These are phyloP conservation scores for Thecophora atra DNA, from an alignment of 2,888 invertebrate genomes.

Conservation along the genomic window DNA sequence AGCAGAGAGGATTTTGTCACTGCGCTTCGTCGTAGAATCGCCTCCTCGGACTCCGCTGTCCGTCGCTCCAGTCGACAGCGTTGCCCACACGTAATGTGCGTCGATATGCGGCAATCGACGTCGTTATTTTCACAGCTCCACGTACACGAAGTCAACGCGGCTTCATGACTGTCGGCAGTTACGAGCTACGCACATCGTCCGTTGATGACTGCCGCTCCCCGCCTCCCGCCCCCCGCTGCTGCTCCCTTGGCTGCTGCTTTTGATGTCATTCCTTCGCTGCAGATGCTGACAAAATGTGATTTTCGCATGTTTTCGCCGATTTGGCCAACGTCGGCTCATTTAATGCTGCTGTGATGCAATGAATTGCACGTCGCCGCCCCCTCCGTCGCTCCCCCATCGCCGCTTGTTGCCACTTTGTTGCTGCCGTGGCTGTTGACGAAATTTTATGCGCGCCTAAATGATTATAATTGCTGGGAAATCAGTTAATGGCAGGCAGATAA, in stretches of 20 bases:
- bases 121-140: slow-evolving; percentile 25
- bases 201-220: background rate
- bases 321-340: slow-evolving; percentile 23
- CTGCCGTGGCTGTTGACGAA: slow-evolving; percentile 51
- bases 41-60: background rate
- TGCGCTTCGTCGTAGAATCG: background rate
- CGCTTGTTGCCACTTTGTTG: slow-evolving; percentile 20
- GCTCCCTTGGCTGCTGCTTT: background rate
- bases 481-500: slow-evolving; percentile 34
- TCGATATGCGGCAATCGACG: slow-evolving; percentile 26
- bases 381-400: slow-evolving; percentile 17
- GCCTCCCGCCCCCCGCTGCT: background rate
- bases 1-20: background rate
- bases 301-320: slow-evolving; percentile 36
- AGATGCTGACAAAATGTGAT: slow-evolving; percentile 30
- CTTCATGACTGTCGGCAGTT: background rate
- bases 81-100: slow-evolving; percentile 14
- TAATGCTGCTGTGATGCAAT: slow-evolving; percentile 19
- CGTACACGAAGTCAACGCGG: slow-evolving; percentile 10
- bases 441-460: slow-evolving; percentile 58
- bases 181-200: slow-evolving; percentile 4
- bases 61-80: background rate
- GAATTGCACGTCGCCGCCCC: slow-evolving; percentile 2
- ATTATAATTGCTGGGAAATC: slow-evolving; percentile 53
- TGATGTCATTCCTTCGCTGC: background rate